phyloP scores from a whole-genome alignment of 2,113 vertebrate genomes.

The Mastomys coucha region DNA sequence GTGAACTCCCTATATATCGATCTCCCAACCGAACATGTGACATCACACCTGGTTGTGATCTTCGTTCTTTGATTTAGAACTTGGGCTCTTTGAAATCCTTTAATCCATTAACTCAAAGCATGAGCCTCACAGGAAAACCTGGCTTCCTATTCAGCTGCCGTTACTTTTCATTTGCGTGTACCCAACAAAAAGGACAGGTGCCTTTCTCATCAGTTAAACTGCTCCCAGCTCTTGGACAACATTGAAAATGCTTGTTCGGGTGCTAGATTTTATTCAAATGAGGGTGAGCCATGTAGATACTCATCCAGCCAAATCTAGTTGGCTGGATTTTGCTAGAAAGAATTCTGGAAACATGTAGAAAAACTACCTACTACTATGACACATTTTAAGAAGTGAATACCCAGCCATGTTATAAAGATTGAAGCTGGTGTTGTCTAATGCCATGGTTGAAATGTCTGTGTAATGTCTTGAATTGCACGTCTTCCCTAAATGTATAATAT shows the following conservation, averaged over 20 bases:
- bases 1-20: background rate
- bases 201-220: conserved; percentile 27
- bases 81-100: background rate
- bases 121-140: conserved; percentile 31
- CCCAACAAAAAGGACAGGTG: background rate
- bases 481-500: conserved; percentile 28
- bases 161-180: background rate
- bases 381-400: background rate
- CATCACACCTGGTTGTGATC: background rate
- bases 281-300: background rate
- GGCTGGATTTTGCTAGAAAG: background rate
- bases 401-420: background rate
- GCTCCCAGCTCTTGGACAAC: background rate
- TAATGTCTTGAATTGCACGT: background rate
- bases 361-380: background rate
- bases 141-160: background rate
- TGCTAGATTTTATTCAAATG: background rate
- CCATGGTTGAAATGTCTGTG: background rate
- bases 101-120: conserved; percentile 34
- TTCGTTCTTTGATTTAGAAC: conserved; percentile 17
- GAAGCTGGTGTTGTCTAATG: background rate
- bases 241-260: background rate
- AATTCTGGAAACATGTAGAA: conserved; percentile 36
- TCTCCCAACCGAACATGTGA: background rate
- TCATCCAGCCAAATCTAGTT: background rate